Evolutionary conservation across 2,113 vertebrate species (phyloP).

Genomic region (Pundamilia nyererei): DNA sequence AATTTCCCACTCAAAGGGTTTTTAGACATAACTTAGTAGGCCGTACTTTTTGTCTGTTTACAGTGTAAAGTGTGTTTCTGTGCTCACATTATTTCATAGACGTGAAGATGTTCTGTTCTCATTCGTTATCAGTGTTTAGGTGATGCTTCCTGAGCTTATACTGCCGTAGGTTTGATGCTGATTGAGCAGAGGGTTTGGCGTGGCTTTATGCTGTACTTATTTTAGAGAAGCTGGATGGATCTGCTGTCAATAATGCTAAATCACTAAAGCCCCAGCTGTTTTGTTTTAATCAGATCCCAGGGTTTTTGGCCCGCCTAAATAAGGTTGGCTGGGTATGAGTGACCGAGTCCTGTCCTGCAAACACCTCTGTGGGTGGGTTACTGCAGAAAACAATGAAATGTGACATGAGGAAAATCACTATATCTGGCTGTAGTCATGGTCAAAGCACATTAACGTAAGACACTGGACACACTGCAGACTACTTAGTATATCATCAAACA

Average conservation of each 20-base stretch:
- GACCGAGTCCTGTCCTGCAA: slow-evolving; percentile 15
- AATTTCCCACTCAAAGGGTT: not conserved
- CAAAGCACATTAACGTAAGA: not conserved
- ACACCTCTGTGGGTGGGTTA: not conserved
- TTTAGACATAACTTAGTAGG: not conserved
- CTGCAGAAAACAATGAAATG: not conserved
- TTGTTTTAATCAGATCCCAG: slow-evolving; percentile 66
- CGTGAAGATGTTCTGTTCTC: not conserved
- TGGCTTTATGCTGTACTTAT: not conserved
- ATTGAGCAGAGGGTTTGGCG: not conserved
- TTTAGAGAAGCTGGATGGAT: slow-evolving; percentile 10
- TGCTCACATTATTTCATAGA: not conserved
- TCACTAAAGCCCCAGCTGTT: slow-evolving; percentile 66
- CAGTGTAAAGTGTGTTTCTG: not conserved
- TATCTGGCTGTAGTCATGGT: not conserved
- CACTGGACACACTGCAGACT: not conserved
- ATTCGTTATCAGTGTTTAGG: not conserved
- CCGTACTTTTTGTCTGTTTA: not conserved
- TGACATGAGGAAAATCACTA: not conserved
- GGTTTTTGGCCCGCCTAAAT: slow-evolving; percentile 43
- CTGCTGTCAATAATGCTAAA: slow-evolving; percentile 40
- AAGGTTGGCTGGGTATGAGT: slow-evolving; percentile 41
- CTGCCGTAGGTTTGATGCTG: not conserved
- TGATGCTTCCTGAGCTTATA: not conserved
- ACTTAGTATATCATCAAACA: not conserved